Percentiles rank a stretch among this genome's conserved stretches.
Conservation (phyloP, 2,113 vertebrate species). For the Bufo bufo region DNA sequence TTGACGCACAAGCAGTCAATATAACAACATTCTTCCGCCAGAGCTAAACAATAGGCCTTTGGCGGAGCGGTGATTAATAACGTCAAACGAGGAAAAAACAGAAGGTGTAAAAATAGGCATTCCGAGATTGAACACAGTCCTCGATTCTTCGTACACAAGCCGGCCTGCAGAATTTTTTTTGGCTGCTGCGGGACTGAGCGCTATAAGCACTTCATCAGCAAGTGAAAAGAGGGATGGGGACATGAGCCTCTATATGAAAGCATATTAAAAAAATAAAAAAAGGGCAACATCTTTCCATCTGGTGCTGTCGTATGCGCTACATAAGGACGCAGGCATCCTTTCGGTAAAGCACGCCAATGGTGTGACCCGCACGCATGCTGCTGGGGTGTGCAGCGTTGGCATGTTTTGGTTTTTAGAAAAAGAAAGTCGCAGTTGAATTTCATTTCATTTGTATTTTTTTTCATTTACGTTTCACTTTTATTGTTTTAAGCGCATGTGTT, state of each 20-base stretch:
- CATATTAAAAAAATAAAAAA: slow-evolving; percentile 10
- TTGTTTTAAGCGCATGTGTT: no score
- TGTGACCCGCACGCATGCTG: slow-evolving; percentile 58
- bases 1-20: slow-evolving; percentile 84
- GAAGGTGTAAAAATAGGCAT: slow-evolving; percentile 83
- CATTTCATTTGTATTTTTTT: neutral
- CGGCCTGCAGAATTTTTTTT: slow-evolving; percentile 62
- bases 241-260: slow-evolving; percentile 19
- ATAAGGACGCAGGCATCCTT: slow-evolving; percentile 56
- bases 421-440: neutral
- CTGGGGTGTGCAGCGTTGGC: neutral
- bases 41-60: slow-evolving; percentile 83
- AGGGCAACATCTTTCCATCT: slow-evolving; percentile 63
- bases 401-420: neutral
- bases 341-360: slow-evolving; percentile 59
- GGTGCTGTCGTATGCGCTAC: slow-evolving; percentile 56
- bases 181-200: slow-evolving; percentile 60
- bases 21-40: slow-evolving; percentile 87
- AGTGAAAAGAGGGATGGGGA: slow-evolving; percentile 46
- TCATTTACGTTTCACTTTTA: no score
- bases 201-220: slow-evolving; percentile 64
- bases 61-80: slow-evolving; percentile 75
- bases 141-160: slow-evolving; percentile 70
- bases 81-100: slow-evolving; percentile 81
- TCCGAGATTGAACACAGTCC: slow-evolving; percentile 68